Evolutionary conservation across 2,888 invertebrate species (phyloP).

Genomic region (Tolmerus cingulatus): DNA sequence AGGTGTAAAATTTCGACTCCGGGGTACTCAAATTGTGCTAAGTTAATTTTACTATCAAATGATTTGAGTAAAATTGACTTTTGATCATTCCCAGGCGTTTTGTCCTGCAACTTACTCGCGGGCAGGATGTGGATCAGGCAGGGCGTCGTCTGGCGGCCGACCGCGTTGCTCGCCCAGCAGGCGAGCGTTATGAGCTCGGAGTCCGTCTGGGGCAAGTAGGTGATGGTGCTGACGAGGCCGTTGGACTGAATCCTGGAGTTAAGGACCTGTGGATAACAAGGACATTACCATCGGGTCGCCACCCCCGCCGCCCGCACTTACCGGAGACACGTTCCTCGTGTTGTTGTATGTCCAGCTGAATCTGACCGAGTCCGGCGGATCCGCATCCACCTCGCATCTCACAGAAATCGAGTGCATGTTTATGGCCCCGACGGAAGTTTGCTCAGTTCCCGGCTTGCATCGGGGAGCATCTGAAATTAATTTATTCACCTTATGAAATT

Average conservation of each 20-base stretch:
- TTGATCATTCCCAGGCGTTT: too few relatives aligned
- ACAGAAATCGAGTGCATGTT: constrained; percentile 77
- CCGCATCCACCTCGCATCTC: constrained; percentile 83
- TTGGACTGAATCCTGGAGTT: constrained; percentile 64
- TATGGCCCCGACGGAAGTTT: constrained; percentile 75
- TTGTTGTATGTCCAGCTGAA: constrained; percentile 89
- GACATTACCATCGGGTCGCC: not conserved
- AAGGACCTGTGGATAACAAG: constrained; percentile 60
- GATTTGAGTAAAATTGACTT: too few relatives aligned
- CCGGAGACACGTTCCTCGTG: constrained; percentile 77
- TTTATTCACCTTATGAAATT: constrained; percentile 34
- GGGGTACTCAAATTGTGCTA: too few relatives aligned
- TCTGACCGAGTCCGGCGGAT: constrained; percentile 73
- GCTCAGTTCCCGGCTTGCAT: constrained; percentile 76
- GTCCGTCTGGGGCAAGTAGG: constrained; percentile 67
- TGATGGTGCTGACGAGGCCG: constrained; percentile 69
- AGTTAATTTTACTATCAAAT: too few relatives aligned
- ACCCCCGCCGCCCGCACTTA: constrained; percentile 58
- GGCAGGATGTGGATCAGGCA: constrained; percentile 83
- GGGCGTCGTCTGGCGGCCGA: constrained; percentile 81
- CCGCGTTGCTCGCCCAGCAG: constrained; percentile 87
- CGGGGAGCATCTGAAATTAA: constrained; percentile 74
- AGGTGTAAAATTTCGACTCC: too few relatives aligned
- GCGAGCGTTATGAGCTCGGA: constrained; percentile 82
- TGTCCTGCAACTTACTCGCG: constrained; percentile 71